Evolutionary conservation across 1,140 invertebrate species (phyloP), one percentile per base, ranked within the genome.

Genomic region (Cherax destructor): DNA sequence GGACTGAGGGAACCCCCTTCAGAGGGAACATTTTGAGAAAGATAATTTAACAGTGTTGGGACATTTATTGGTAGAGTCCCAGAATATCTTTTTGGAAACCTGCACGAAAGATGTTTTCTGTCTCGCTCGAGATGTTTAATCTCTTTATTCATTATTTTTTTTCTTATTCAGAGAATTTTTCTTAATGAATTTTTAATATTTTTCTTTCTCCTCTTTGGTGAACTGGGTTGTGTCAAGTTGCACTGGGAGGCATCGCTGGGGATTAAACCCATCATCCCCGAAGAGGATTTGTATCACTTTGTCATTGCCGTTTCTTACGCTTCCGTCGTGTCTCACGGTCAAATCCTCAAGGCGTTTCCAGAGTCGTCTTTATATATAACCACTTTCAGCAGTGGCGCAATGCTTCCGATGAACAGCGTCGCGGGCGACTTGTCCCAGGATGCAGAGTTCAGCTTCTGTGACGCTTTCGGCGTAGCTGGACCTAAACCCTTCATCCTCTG

Each of bases 191-290:
- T 10, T 10, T 5, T 41, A 47, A 21, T 61, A 59, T 1, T 18
- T 4, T 24, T 86, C n/a, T n/a, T n/a, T 16, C 9, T 18, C 24
- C n/a, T 78, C 50, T 5, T 61, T 13, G 50, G 74, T 56, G 13
- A 86, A 74, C 1, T 52, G 74, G 0, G 24, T 16, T 7, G 74
- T 41, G 6, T 18, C 6, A 16, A 86, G 7, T 13, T 5, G 61
- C 5, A 86, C 85, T 11, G 76, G 24, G 21, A 86, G 0, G 50
- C 85, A 86, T 21, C 41, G 24, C 2, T 78, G 50, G 11, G 85
- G 85, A 47, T 16, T 16, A 16, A 86, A 78, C 49, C 85, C 85
- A n/a, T 86, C 85, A 11, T 41, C 85, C n/a, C 85, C 85, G 52
- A 79, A 86, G 11, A 79, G 3, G 4, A 61, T 47, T 50, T 86